Percentiles rank a stretch among this genome's conserved stretches.
Evolutionary conservation across 2,797 vertebrate species (phyloP).

Genomic region (Liparis tanakae): DNA sequence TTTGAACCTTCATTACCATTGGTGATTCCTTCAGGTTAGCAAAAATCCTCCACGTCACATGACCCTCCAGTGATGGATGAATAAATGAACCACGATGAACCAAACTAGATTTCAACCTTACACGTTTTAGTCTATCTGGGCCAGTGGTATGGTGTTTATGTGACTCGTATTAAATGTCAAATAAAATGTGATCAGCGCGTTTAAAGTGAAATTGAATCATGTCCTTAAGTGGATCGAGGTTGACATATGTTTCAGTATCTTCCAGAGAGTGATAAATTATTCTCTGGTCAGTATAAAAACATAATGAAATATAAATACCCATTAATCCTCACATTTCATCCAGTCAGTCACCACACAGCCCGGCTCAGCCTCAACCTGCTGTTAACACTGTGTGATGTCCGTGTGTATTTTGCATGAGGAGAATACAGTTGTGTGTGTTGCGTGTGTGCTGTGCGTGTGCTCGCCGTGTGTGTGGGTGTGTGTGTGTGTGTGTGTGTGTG

Average conservation of each 20-base stretch:
- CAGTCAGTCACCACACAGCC: constrained; percentile 86
- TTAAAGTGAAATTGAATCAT: constrained; percentile 97
- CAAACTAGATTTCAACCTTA: constrained; percentile 82
- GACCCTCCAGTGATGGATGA: constrained; percentile 17
- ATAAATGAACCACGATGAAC: constrained; percentile 57
- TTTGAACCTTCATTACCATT: neutral
- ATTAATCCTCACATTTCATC: constrained; percentile 96
- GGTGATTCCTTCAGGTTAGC: neutral
- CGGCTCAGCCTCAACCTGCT: constrained; percentile 85
- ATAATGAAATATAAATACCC: constrained; percentile 99
- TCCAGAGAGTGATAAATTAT: constrained; percentile 90
- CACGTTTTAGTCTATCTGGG: constrained; percentile 78
- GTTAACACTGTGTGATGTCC: constrained; percentile 79
- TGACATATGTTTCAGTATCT: constrained; percentile 99
- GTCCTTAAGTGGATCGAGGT: constrained; percentile 91
- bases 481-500: constrained; percentile 38
- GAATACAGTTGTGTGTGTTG: constrained; percentile 46
- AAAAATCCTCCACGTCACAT: constrained; percentile 66
- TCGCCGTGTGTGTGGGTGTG: neutral
- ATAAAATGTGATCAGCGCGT: constrained; percentile 96
- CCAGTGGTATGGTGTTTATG: constrained; percentile 81
- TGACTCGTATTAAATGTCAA: constrained; percentile 89
- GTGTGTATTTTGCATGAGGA: constrained; percentile 60
- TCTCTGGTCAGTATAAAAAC: constrained; percentile 92
- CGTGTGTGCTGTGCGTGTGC: constrained; percentile 20